Evolutionary conservation across 2,888 invertebrate species (phyloP).

Genomic region (Sinohyriopsis cumingii): DNA sequence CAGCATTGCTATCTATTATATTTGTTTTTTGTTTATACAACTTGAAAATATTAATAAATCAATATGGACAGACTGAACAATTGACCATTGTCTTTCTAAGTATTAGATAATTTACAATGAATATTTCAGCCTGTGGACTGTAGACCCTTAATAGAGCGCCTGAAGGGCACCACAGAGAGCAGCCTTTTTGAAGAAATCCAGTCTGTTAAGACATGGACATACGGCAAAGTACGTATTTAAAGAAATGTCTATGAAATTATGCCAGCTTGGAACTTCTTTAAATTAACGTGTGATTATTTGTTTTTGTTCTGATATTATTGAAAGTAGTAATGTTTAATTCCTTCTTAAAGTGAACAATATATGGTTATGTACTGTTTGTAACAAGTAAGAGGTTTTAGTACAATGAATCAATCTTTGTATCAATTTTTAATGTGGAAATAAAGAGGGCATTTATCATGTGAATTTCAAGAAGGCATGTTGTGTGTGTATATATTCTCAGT

Average conservation of each 20-base stretch:
- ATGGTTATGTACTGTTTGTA: too few relatives aligned
- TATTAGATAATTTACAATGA: background rate
- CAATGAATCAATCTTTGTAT: too few relatives aligned
- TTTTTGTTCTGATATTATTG: background rate
- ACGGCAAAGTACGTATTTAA: constrained; percentile 78
- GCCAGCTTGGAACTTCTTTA: background rate
- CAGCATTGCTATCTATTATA: too few relatives aligned
- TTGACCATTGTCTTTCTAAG: background rate
- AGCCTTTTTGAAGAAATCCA: constrained; percentile 81
- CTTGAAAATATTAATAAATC: too few relatives aligned
- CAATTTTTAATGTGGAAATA: too few relatives aligned
- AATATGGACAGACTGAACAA: background rate
- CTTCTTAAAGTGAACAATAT: too few relatives aligned
- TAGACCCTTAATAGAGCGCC: constrained; percentile 82
- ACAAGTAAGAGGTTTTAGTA: too few relatives aligned
- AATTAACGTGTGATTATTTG: background rate
- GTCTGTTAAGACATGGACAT: constrained; percentile 86
- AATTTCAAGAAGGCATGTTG: too few relatives aligned
- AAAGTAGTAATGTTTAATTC: too few relatives aligned
- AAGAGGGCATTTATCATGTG: too few relatives aligned
- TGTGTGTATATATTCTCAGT: too few relatives aligned
- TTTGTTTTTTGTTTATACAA: too few relatives aligned
- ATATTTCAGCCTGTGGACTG: constrained; percentile 78
- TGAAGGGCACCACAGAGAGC: constrained; percentile 78
- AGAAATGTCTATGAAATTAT: background rate